Conservation (phyloP, 2,113 vertebrate species). For the Seriola aureovittata region DNA sequence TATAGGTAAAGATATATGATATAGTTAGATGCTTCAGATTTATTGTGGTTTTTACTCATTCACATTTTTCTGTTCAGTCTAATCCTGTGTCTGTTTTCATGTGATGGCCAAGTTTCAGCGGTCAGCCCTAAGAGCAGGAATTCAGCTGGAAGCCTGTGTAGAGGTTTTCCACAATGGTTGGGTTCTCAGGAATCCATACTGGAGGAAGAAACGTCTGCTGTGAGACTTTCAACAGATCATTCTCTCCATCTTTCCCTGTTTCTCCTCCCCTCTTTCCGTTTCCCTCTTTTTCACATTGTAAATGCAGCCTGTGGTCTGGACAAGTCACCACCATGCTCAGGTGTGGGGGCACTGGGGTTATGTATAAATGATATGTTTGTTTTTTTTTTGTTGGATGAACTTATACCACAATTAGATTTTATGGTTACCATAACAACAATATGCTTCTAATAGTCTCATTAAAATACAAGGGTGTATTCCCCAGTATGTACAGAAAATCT, state of each 20-base stretch:
- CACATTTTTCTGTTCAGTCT: slow-evolving; percentile 15
- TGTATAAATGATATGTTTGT: neutral
- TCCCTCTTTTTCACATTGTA: slow-evolving; percentile 32
- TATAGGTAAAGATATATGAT: too few relatives aligned
- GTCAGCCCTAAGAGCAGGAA: slow-evolving; percentile 27
- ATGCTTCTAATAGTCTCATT: neutral
- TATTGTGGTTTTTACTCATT: neutral
- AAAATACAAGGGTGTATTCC: too few relatives aligned
- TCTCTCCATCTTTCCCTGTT: slow-evolving; percentile 13
- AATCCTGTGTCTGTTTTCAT: neutral
- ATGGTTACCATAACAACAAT: neutral
- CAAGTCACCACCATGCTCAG: neutral
- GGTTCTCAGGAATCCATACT: slow-evolving; percentile 36
- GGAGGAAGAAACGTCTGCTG: slow-evolving; percentile 30
- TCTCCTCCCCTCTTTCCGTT: slow-evolving; percentile 4
- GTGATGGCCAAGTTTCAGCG: slow-evolving; percentile 15
- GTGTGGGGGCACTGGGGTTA: neutral
- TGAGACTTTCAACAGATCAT: slow-evolving; percentile 25
- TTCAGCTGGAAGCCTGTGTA: slow-evolving; percentile 34
- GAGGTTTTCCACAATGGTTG: slow-evolving; percentile 38
- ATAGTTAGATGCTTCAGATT: neutral
- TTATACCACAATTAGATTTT: neutral
- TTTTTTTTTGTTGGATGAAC: neutral
- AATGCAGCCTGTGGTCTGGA: slow-evolving; percentile 48
- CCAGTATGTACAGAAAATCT: neutral